Percentiles rank a stretch among this genome's conserved stretches.
These are phyloP conservation scores for Eubucco bourcierii DNA, from an alignment of 2,113 vertebrate genomes.

Conservation along the genomic window DNA sequence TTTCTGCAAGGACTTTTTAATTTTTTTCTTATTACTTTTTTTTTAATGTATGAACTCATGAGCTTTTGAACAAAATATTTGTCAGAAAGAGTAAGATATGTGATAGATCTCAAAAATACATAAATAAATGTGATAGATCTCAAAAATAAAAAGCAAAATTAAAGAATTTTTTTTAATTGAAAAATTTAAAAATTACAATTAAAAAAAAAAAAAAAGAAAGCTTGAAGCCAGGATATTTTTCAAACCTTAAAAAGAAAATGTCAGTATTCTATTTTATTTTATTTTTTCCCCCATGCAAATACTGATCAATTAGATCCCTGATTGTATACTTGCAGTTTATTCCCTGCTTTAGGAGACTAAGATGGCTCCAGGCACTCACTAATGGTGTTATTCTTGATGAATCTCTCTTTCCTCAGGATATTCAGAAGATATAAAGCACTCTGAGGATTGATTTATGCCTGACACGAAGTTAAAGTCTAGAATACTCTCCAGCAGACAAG, in stretches of 20 bases:
- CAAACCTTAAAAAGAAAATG: slow-evolving; percentile 75
- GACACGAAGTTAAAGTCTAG: slow-evolving; percentile 70
- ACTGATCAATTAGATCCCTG: slow-evolving; percentile 62
- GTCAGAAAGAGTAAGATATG: not conserved
- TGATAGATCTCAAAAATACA: slow-evolving; percentile 56
- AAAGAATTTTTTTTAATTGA: no score
- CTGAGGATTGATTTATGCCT: slow-evolving; percentile 83
- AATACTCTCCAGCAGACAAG: slow-evolving; percentile 56
- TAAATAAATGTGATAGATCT: slow-evolving; percentile 56
- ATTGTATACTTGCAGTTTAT: slow-evolving; percentile 71
- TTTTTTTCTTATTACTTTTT: not conserved
- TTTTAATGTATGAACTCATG: not conserved
- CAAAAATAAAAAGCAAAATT: not conserved
- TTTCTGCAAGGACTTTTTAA: no score
- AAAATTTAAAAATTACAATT: no score
- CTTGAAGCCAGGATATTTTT: slow-evolving; percentile 28
- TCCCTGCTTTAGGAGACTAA: slow-evolving; percentile 76
- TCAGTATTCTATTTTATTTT: slow-evolving; percentile 35
- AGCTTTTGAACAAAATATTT: not conserved
- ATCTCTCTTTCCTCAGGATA: slow-evolving; percentile 79
- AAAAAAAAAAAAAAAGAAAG: not conserved
- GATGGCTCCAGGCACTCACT: slow-evolving; percentile 79
- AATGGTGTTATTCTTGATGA: slow-evolving; percentile 81
- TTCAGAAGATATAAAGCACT: slow-evolving; percentile 74
- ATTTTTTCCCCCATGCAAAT: slow-evolving; percentile 50